phyloP scores from a whole-genome alignment of 23 tunicate genomes.

The Botrylloides violaceus region DNA sequence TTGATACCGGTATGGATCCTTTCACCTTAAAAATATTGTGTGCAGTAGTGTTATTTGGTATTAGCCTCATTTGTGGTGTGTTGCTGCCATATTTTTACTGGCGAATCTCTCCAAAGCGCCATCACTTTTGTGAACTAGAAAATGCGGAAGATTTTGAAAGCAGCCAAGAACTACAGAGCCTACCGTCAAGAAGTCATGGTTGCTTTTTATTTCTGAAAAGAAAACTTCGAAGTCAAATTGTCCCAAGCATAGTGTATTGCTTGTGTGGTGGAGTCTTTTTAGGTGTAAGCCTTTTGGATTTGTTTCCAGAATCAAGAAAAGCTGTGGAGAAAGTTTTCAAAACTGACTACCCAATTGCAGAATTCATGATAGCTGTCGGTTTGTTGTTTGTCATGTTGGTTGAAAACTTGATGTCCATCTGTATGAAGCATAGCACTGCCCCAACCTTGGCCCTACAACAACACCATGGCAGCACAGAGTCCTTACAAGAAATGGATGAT shows the following conservation, averaged over 20 bases:
- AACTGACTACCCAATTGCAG: slow-evolving; percentile 46
- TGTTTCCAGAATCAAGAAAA: slow-evolving; percentile 49
- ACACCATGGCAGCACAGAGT: neutral
- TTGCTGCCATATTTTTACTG: neutral
- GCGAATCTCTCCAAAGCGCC: neutral
- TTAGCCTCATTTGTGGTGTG: slow-evolving; percentile 52
- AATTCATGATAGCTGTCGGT: slow-evolving; percentile 47
- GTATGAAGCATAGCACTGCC: neutral
- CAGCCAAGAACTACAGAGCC: neutral
- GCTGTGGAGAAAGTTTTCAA: slow-evolving; percentile 30
- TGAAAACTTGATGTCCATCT: slow-evolving; percentile 31
- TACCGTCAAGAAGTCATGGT: too few species aligned
- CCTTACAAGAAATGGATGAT: neutral
- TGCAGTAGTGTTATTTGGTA: slow-evolving; percentile 41
- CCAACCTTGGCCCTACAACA: neutral
- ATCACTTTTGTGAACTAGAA: neutral
- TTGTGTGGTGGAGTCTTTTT: slow-evolving; percentile 82
- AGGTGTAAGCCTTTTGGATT: slow-evolving; percentile 63
- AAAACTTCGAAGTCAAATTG: slow-evolving; percentile 8
- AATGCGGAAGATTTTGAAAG: neutral
- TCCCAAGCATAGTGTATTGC: slow-evolving; percentile 54
- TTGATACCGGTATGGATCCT: slow-evolving; percentile 43
- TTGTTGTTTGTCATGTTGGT: slow-evolving; percentile 66
- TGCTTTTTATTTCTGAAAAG: slow-evolving; percentile 35
- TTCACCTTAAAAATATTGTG: slow-evolving; percentile 32